Evolutionary conservation across 2,113 vertebrate species (phyloP), one percentile per base, ranked within the genome.

Genomic region (Crotalus horridus): DNA sequence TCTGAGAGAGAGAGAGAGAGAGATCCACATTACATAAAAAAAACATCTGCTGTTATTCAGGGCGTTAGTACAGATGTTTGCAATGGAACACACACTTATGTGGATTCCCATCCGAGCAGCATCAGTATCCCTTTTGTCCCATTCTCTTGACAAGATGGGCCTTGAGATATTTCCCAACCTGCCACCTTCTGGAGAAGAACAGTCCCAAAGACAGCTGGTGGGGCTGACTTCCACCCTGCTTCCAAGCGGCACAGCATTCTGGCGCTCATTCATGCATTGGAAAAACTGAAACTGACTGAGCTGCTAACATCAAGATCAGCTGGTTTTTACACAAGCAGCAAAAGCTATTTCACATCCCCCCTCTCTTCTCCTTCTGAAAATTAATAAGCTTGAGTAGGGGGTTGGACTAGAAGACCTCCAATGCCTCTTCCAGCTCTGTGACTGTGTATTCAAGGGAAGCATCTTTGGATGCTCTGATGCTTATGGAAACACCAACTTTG

Each of bases 151-250:
- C 93, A 91, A 95, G 53, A 43, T 61, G 86, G 94, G 61, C 86
- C 95, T 96, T 95, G 95, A 96, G 96, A 95, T 90, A 96, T 95
- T 92, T 89, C 95, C 97, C 96, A 96, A 94, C 94, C 94, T 90
- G 94, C 94, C 94, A 93, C 90, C 89, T 81, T 46, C 89, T 69
- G 92, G 46, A 92, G 95, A 95, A 9, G 0, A 43, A 0, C 1
- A 86, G 95, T 94, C 93, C 91, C 93, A 61, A 39, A 29, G 96
- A 96, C 97, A 97, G 95, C 96, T 97, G 97, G 95, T 92, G 10
- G 8, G 4, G 90, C 89, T 93, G 93, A 59, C 59, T 94, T 95
- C 61, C 56, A 51, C 33, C 53, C 48, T 93, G 24, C 17, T 6
- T 53, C 93, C 85, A n/a, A 0, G 33, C 1, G 4, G 91, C 69